These are phyloP conservation scores for Stylophora pistillata DNA, from an alignment of 64 coral and sea anemone species.

Conservation along the genomic window DNA sequence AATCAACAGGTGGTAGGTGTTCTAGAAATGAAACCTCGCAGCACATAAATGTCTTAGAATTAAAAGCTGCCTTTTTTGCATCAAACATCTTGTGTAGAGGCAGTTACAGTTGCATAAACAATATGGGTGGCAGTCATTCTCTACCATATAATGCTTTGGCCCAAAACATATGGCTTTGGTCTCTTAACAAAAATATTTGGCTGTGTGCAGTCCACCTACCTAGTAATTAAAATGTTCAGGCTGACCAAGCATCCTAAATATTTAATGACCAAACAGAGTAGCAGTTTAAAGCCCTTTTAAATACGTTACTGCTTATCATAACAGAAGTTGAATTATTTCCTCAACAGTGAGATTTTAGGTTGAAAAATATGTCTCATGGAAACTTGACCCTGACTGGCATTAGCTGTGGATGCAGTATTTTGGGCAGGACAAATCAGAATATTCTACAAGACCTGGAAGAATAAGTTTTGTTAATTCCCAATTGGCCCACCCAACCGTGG, in stretches of 20 bases:
- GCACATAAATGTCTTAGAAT: conserved; percentile 52
- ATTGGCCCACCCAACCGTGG: conserved; percentile 19
- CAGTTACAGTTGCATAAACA: conserved; percentile 35
- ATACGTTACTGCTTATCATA: neutral
- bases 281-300: neutral
- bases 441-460: neutral
- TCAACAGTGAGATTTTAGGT: conserved; percentile 8
- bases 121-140: conserved; percentile 44
- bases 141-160: conserved; percentile 1
- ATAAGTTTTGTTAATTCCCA: conserved; percentile 11
- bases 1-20: conserved; percentile 16
- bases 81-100: conserved; percentile 20
- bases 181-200: neutral
- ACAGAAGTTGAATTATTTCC: conserved; percentile 12
- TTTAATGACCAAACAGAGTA: conserved; percentile 27
- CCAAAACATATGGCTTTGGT: conserved; percentile 20
- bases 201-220: conserved; percentile 17
- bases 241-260: conserved; percentile 26
- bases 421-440: neutral
- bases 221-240: conserved; percentile 18
- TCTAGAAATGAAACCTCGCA: neutral
- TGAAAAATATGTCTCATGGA: neutral
- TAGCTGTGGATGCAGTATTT: conserved; percentile 17
- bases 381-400: conserved; percentile 38
- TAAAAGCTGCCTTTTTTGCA: conserved; percentile 33